Conservation (phyloP, 2,888 invertebrate species). For the Bimastos eiseni region DNA sequence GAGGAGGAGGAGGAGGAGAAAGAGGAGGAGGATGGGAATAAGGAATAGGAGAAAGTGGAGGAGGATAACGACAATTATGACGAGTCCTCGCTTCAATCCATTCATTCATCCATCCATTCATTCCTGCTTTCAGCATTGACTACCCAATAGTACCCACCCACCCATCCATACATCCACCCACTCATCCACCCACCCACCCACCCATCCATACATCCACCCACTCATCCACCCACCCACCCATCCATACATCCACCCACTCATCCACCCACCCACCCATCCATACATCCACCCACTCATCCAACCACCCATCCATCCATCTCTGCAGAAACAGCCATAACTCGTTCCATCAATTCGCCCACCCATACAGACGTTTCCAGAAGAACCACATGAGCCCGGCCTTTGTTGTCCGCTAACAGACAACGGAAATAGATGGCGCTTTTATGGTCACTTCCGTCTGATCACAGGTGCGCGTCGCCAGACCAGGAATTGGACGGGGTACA, state of each 20-base stretch:
- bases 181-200: not conserved
- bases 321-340: not conserved
- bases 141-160: not conserved
- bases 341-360: not conserved
- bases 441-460: conserved; percentile 5
- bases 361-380: not conserved
- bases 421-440: not conserved
- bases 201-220: not conserved
- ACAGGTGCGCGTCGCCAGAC: not conserved
- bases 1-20: too few species aligned
- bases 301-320: not conserved
- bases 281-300: not conserved
- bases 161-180: not conserved
- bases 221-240: not conserved
- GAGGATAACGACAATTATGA: too few species aligned
- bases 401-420: not conserved
- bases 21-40: too few species aligned
- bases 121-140: not conserved
- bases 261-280: not conserved
- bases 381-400: not conserved
- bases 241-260: too few species aligned
- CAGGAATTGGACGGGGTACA: not conserved
- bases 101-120: too few species aligned
- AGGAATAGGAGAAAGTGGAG: too few species aligned
- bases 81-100: too few species aligned